Evolutionary conservation across 2,113 vertebrate species (phyloP), one percentile per base, ranked within the genome.

Genomic region (Oceanites oceanicus): DNA sequence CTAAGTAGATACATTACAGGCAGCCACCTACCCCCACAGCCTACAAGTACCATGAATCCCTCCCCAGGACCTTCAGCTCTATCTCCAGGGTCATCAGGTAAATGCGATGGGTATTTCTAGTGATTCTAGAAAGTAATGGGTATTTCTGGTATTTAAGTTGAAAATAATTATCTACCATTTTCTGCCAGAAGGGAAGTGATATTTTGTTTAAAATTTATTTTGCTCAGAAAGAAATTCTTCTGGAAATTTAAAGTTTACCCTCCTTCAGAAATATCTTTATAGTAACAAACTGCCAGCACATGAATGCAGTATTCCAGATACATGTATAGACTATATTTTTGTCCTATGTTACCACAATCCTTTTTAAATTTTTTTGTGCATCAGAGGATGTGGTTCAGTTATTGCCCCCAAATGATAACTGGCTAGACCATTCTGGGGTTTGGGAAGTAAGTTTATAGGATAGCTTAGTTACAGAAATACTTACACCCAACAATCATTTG

Each of bases 71-170:
- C 99, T 83, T 99, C 99, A 73, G 99, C 99, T 71, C 98, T 99
- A 9, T 99, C 99, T 40, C 99, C 99, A 82, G 99, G 99, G 82
- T 99, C 99, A 85, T 99, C 99, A 99, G 99, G 99, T 99, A 98
- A 97, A 94, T 44, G 84, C 42, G 13, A 42, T 50, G 50, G 45
- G 52, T 42, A 38, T 86, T 93, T 84, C n/a, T 65, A 66, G 30
- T 61, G 30, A 40, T 45, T 78, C 21, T 78, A 72, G n/a, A 27
- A 87, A 56, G 81, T 42, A 7, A 30, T 67, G 25, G 23, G 7
- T 53, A 18, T 86, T 85, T 91, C 56, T 73, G 63, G 63, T 88
- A 13, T 88, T 93, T 76, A 59, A 58, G 16, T 36, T 74, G 36
- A 78, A 78, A 86, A 65, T 49, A 40, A 50, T 86, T 62, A 38